Evolutionary conservation across 2,113 vertebrate species (phyloP).

Genomic region (Eulemur macaco): DNA sequence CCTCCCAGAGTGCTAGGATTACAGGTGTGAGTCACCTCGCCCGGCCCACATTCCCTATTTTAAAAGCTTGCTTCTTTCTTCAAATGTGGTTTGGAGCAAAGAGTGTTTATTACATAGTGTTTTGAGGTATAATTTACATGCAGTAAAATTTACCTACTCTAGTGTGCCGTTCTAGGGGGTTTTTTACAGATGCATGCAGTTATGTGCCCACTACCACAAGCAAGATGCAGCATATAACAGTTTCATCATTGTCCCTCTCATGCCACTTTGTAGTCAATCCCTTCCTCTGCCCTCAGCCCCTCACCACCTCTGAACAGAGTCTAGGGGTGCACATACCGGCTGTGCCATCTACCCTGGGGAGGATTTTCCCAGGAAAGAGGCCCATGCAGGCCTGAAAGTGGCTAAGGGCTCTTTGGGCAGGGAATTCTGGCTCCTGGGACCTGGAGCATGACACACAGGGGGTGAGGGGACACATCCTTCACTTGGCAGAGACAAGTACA

Average conservation of each 20-base stretch:
- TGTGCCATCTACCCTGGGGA: not conserved
- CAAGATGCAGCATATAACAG: not conserved
- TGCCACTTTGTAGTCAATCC: not conserved
- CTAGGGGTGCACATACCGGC: not conserved
- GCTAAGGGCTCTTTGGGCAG: not conserved
- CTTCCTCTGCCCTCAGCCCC: not conserved
- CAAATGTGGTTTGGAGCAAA: slow-evolving; percentile 16
- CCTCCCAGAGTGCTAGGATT: too few relatives aligned
- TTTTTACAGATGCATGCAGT: not conserved
- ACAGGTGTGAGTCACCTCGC: too few relatives aligned
- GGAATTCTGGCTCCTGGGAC: not conserved
- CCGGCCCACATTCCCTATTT: not conserved
- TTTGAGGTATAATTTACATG: not conserved
- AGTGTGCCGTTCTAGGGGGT: not conserved
- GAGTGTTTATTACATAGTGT: not conserved
- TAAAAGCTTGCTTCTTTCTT: slow-evolving; percentile 39
- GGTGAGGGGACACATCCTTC: not conserved
- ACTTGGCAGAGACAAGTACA: not conserved
- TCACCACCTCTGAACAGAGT: not conserved
- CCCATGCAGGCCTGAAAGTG: not conserved
- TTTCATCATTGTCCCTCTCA: not conserved
- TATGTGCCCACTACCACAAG: not conserved
- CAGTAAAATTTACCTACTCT: not conserved
- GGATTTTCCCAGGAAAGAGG: not conserved
- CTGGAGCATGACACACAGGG: not conserved